Evolutionary conservation across 2,113 vertebrate species (phyloP).

Genomic region (Macroglossus sobrinus): DNA sequence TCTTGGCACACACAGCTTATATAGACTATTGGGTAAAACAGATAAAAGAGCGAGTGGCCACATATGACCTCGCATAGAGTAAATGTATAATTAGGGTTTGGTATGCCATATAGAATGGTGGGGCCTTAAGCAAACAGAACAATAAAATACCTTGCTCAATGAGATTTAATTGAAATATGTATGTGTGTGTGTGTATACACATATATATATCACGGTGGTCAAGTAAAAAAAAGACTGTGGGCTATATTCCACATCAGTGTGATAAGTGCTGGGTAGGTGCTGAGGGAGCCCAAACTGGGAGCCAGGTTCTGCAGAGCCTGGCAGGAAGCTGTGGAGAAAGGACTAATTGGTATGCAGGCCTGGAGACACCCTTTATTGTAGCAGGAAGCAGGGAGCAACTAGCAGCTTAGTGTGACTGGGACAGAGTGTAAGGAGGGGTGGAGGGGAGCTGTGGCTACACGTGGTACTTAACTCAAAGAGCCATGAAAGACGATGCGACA

Average conservation of each 20-base stretch:
- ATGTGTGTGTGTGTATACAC: no score
- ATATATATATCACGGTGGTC: background rate
- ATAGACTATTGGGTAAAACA: background rate
- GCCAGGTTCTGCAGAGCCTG: background rate
- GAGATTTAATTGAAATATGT: background rate
- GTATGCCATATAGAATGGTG: background rate
- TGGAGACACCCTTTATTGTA: background rate
- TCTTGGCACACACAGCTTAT: background rate
- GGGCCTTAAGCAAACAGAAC: background rate
- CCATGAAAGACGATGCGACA: background rate
- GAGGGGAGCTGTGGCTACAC: background rate
- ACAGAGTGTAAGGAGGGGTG: background rate
- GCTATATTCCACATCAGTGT: background rate
- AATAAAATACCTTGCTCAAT: background rate
- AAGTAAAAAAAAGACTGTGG: background rate
- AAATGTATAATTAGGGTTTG: background rate
- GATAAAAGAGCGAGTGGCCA: background rate
- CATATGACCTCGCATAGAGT: background rate
- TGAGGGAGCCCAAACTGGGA: background rate
- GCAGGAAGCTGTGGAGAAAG: background rate
- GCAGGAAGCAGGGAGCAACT: background rate
- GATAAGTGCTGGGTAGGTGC: background rate
- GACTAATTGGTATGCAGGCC: background rate
- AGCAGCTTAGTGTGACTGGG: background rate
- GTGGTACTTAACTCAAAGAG: background rate